phyloP scores from a whole-genome alignment of 2,797 vertebrate genomes.

The Melopsittacus undulatus region DNA sequence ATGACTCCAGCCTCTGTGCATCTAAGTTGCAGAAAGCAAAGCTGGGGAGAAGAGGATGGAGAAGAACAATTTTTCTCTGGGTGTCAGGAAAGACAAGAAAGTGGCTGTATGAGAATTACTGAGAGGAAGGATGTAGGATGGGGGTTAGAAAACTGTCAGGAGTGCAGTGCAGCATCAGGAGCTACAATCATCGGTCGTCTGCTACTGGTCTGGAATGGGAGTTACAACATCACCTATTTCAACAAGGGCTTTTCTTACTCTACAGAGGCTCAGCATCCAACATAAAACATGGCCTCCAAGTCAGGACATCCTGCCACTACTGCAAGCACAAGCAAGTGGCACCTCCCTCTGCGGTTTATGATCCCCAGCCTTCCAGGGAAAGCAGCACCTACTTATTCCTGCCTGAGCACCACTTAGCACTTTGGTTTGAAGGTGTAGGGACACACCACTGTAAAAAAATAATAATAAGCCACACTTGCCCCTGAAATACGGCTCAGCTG shows the following conservation, averaged over 20 bases:
- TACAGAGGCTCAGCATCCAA: background rate
- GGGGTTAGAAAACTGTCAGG: background rate
- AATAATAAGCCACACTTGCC: background rate
- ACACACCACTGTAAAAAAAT: background rate
- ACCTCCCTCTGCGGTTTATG: background rate
- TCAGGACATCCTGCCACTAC: background rate
- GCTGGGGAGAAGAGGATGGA: background rate
- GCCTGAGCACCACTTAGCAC: background rate
- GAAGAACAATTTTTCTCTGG: background rate
- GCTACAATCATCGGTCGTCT: background rate
- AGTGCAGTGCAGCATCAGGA: background rate
- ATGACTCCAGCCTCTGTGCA: background rate
- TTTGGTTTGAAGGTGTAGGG: background rate
- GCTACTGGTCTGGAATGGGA: background rate
- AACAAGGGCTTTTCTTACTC: background rate
- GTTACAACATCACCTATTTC: background rate
- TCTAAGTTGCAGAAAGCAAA: background rate
- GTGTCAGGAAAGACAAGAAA: background rate
- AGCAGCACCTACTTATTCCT: background rate
- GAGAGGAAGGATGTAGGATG: background rate
- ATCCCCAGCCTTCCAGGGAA: background rate
- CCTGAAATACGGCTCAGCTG: slow-evolving; percentile 2
- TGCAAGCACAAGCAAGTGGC: background rate
- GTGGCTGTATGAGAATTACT: background rate
- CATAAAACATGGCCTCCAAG: background rate